Conservation (phyloP, 2,797 vertebrate species). For the Danio albolineatus region DNA sequence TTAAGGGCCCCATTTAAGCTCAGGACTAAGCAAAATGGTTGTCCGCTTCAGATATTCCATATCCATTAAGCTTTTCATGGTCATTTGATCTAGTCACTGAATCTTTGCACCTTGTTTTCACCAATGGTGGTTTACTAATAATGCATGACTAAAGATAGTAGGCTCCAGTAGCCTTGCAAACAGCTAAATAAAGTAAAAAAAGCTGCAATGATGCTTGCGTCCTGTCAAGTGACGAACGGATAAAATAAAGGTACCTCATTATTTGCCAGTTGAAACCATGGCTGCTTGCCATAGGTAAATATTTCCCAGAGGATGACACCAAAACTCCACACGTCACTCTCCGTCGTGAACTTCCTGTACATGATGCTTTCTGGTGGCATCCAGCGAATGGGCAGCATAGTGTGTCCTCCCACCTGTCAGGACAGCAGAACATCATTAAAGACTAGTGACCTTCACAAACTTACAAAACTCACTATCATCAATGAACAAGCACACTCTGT, state of each 20-base stretch:
- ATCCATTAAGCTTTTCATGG: slow-evolving; percentile 1
- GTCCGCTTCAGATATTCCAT: not conserved
- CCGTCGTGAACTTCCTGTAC: slow-evolving; percentile 93
- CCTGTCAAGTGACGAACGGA: no score
- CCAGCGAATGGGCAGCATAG: slow-evolving; percentile 98
- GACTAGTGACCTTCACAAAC: slow-evolving; percentile 2
- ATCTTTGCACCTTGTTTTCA: not conserved
- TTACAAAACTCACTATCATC: not conserved
- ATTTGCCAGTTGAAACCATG: slow-evolving; percentile 98
- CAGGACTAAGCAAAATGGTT: no score
- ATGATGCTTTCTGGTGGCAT: slow-evolving; percentile 96
- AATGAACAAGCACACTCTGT: not conserved
- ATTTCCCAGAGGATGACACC: slow-evolving; percentile 99
- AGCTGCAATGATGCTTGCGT: not conserved
- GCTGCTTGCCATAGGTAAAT: slow-evolving; percentile 97
- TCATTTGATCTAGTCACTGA: not conserved
- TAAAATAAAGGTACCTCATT: slow-evolving; percentile 85
- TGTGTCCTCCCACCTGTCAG: slow-evolving; percentile 90
- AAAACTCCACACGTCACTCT: slow-evolving; percentile 98
- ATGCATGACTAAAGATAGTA: not conserved
- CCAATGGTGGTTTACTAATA: not conserved
- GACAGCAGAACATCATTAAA: not conserved
- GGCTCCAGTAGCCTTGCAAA: not conserved
- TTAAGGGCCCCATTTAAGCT: not conserved
- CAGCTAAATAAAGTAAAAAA: no score